Conservation (phyloP, 2,113 vertebrate species). For the Oxyura jamaicensis region DNA sequence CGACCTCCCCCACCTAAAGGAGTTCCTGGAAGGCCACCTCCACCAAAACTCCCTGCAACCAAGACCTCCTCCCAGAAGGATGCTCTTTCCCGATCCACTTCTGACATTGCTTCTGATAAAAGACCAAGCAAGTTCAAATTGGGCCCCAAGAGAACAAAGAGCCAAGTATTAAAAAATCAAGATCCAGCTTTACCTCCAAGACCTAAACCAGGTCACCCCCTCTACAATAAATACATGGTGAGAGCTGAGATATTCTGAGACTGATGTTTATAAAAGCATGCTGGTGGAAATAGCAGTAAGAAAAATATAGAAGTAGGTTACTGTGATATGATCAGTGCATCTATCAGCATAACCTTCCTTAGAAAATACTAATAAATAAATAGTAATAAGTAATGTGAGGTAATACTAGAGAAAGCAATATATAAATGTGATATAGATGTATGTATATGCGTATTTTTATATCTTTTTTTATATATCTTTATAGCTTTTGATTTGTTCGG, state of each 20-base stretch:
- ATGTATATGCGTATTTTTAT: not conserved
- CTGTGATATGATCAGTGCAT: not conserved
- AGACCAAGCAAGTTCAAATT: constrained; percentile 59
- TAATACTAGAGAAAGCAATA: not conserved
- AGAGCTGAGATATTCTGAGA: constrained; percentile 35
- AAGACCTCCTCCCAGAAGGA: constrained; percentile 67
- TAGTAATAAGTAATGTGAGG: not conserved
- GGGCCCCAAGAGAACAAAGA: constrained; percentile 80
- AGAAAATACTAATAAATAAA: not conserved
- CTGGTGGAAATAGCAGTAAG: not conserved
- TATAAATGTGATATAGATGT: not conserved
- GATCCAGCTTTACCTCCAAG: constrained; percentile 89
- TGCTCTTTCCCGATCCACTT: constrained; percentile 61
- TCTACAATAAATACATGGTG: constrained; percentile 95
- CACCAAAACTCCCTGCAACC: constrained; percentile 77
- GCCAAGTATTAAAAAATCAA: constrained; percentile 76
- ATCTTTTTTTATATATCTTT: not conserved
- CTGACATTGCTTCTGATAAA: constrained; percentile 70
- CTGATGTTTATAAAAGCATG: not conserved
- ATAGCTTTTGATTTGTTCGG: not conserved
- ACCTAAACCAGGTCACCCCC: constrained; percentile 90
- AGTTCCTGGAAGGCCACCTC: constrained; percentile 86
- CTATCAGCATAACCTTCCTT: not conserved
- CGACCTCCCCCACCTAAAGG: constrained; percentile 83
- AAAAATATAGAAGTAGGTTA: not conserved